Conservation (phyloP, 2,888 invertebrate species). For the Argyresthia goedartella region DNA sequence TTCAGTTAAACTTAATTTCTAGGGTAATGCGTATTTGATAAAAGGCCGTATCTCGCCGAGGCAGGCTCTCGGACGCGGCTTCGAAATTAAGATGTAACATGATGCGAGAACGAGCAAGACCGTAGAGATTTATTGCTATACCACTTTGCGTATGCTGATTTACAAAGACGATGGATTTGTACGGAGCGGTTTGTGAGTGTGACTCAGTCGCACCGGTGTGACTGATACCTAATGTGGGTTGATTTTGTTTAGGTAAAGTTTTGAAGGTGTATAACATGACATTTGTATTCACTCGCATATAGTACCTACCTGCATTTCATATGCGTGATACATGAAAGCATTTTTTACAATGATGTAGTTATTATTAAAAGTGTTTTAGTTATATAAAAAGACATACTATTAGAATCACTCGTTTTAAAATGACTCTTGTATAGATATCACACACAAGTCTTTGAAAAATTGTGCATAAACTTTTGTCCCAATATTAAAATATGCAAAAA, state of each 20-base stretch:
- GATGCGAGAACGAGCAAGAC: slow-evolving; percentile 73
- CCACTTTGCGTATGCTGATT: slow-evolving; percentile 74
- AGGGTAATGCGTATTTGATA: slow-evolving; percentile 69
- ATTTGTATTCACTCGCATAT: no score
- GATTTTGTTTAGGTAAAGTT: not conserved
- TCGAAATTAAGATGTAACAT: slow-evolving; percentile 74
- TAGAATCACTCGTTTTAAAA: no score
- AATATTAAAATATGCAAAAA: no score
- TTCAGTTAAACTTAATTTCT: slow-evolving; percentile 61
- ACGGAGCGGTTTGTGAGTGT: slow-evolving; percentile 25
- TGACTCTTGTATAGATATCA: no score
- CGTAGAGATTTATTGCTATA: slow-evolving; percentile 71
- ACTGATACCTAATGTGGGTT: no score
- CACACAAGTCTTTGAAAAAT: no score
- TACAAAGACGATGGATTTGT: slow-evolving; percentile 57
- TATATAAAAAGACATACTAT: no score
- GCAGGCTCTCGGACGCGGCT: slow-evolving; percentile 66
- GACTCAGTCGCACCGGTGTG: not conserved
- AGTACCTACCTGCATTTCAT: no score
- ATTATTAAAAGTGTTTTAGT: no score
- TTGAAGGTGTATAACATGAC: not conserved
- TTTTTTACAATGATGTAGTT: no score
- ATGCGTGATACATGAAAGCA: no score
- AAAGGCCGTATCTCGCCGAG: slow-evolving; percentile 66
- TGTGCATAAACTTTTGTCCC: no score